Percentiles rank a stretch among this genome's conserved stretches.
Conservation (phyloP, 2,888 invertebrate species). For the Pyrochroa serraticornis region DNA sequence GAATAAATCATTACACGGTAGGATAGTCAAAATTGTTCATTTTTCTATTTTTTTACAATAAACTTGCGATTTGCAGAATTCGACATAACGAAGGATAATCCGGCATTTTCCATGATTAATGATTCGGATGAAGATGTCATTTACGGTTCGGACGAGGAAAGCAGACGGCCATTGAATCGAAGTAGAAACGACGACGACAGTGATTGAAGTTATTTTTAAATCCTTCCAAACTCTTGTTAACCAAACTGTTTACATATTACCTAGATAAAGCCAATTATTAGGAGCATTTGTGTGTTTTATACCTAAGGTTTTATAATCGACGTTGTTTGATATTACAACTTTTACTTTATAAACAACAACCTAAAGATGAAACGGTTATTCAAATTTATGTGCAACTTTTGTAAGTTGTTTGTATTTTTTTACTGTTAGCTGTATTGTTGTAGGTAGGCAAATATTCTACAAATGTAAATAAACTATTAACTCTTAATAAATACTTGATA, state of each 20-base stretch:
- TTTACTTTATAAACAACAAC: too few species aligned
- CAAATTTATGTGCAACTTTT: too few species aligned
- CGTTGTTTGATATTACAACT: neutral
- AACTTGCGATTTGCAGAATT: slow-evolving; percentile 69
- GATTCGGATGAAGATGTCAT: slow-evolving; percentile 97
- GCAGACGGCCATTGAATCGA: slow-evolving; percentile 78
- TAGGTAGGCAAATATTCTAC: too few species aligned
- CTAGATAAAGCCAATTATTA: neutral
- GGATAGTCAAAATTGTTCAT: slow-evolving; percentile 46
- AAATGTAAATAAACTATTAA: too few species aligned
- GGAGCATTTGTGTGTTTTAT: slow-evolving; percentile 2
- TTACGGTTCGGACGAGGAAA: slow-evolving; percentile 91
- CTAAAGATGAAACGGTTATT: too few species aligned
- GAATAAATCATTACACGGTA: slow-evolving; percentile 79
- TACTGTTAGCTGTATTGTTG: too few species aligned
- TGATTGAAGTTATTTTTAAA: slow-evolving; percentile 59
- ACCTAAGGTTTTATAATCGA: slow-evolving; percentile 4
- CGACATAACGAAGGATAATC: slow-evolving; percentile 94
- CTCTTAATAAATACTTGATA: too few species aligned
- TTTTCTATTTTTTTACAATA: neutral
- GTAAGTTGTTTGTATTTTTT: too few species aligned
- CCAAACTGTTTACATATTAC: neutral
- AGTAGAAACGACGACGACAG: slow-evolving; percentile 74
- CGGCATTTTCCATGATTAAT: slow-evolving; percentile 97
- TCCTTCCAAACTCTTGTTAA: neutral